These are phyloP conservation scores for Syndactyla subalaris DNA, from an alignment of 2,797 vertebrate genomes.

Conservation along the genomic window DNA sequence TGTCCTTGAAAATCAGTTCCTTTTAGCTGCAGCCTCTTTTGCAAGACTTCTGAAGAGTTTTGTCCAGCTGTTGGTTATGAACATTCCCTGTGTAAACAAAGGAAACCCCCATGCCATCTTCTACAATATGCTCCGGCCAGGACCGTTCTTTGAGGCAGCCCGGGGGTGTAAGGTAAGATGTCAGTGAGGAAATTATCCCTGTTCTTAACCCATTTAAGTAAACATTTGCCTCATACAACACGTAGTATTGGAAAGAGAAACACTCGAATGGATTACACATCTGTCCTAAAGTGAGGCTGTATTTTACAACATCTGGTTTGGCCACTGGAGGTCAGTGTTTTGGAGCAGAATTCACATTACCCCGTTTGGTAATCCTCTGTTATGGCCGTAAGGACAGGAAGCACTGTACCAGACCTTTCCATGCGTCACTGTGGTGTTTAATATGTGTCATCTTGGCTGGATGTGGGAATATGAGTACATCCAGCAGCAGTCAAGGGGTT, in stretches of 20 bases:
- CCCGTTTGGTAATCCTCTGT: not conserved
- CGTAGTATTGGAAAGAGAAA: not conserved
- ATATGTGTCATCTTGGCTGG: slow-evolving; percentile 39
- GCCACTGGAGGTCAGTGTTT: slow-evolving; percentile 62
- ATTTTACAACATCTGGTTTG: not conserved
- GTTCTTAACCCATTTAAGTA: not conserved
- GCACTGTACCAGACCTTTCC: slow-evolving; percentile 33
- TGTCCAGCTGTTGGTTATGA: not conserved
- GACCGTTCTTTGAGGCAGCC: not conserved
- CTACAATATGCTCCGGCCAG: not conserved
- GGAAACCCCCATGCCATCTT: not conserved
- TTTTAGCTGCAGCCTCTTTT: not conserved
- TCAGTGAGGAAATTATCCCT: not conserved
- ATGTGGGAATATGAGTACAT: not conserved
- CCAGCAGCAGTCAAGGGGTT: slow-evolving; percentile 50
- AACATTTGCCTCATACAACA: not conserved
- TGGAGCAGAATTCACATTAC: not conserved
- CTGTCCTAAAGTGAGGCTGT: not conserved
- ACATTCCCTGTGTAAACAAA: not conserved
- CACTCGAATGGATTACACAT: not conserved
- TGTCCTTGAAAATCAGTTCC: not conserved
- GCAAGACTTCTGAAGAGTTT: not conserved
- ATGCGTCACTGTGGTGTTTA: slow-evolving; percentile 50
- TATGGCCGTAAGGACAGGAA: not conserved
- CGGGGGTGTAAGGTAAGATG: not conserved